Conservation (phyloP, 1,140 invertebrate genomes). For the Tetragonula clypearis region DNA sequence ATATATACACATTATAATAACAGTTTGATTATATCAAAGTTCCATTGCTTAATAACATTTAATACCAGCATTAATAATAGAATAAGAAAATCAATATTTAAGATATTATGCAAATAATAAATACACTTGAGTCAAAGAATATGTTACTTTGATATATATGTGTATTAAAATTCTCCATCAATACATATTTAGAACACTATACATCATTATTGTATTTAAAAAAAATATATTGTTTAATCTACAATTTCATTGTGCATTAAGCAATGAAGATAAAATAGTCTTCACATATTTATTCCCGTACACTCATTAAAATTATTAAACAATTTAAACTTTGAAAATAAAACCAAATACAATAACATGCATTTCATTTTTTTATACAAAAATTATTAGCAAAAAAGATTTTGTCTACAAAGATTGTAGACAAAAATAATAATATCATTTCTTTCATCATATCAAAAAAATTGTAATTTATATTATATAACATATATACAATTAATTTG, state of each 20-base stretch:
- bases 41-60: constrained; percentile 39
- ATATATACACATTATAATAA: neutral
- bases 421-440: neutral
- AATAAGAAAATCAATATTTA: constrained; percentile 25
- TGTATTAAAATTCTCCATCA: constrained; percentile 7
- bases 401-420: neutral
- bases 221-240: neutral
- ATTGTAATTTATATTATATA: neutral
- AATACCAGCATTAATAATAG: constrained; percentile 35
- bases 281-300: neutral
- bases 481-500: neutral
- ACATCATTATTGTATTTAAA: neutral
- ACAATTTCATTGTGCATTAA: neutral
- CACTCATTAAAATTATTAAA: neutral
- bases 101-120: constrained; percentile 25
- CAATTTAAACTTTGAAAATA: neutral
- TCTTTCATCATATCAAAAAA: neutral
- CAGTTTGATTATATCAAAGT: constrained; percentile 27
- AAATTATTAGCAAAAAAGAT: neutral
- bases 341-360: constrained; percentile 1
- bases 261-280: constrained; percentile 10
- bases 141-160: constrained; percentile 19
- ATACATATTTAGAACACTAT: neutral
- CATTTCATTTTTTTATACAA: neutral
- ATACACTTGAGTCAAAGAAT: constrained; percentile 13